Evolutionary conservation across 2,113 vertebrate species (phyloP).

Genomic region (Etheostoma cragini): DNA sequence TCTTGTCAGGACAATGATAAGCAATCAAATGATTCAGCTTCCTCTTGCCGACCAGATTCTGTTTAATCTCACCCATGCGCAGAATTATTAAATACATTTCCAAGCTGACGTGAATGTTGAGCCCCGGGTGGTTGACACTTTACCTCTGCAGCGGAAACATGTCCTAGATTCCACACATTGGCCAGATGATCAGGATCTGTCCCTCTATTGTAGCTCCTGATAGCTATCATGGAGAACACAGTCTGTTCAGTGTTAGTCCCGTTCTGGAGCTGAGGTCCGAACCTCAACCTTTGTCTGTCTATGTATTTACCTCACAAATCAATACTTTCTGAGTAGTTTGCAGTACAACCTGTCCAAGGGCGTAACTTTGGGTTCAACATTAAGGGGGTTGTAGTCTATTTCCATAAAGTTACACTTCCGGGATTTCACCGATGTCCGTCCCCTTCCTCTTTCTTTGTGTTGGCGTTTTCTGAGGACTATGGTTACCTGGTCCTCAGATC

Average conservation of each 20-base stretch:
- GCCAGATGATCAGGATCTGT: conserved; percentile 30
- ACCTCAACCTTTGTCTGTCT: background rate
- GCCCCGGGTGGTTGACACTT: conserved; percentile 31
- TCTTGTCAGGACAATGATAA: conserved; percentile 16
- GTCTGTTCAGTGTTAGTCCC: conserved; percentile 16
- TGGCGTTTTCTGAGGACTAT: too few relatives aligned
- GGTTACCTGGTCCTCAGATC: too few relatives aligned
- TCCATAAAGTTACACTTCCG: too few relatives aligned
- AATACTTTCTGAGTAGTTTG: background rate
- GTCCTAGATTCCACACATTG: conserved; percentile 45
- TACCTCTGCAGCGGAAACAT: conserved; percentile 39
- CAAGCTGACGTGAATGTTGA: conserved; percentile 33
- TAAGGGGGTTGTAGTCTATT: too few relatives aligned
- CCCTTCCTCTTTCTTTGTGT: too few relatives aligned
- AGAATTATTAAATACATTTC: conserved; percentile 57
- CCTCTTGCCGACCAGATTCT: too few relatives aligned
- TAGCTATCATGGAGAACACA: background rate
- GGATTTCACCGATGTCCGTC: too few relatives aligned
- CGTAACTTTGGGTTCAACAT: too few relatives aligned
- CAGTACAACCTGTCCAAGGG: background rate
- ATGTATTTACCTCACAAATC: conserved; percentile 8
- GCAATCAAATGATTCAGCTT: conserved; percentile 25
- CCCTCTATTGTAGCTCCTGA: conserved; percentile 17
- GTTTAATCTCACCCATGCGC: conserved; percentile 44
- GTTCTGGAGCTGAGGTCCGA: too few relatives aligned